These are phyloP conservation scores for Prietella phreatophila DNA, from an alignment of 2,113 vertebrate species.

Conservation along the genomic window DNA sequence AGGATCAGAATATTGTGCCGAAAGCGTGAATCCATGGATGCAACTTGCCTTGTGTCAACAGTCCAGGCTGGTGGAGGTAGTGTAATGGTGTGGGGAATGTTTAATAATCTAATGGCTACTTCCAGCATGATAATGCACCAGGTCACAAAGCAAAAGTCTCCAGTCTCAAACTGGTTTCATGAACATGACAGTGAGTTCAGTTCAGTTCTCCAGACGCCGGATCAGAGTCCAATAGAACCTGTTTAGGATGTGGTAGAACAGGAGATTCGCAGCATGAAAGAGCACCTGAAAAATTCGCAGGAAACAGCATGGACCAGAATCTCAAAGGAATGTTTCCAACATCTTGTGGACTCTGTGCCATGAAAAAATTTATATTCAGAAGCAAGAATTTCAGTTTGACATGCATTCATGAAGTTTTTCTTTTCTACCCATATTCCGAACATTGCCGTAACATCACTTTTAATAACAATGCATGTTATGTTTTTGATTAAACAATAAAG, in stretches of 20 bases:
- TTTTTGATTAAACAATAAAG: neutral
- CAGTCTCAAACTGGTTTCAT: neutral
- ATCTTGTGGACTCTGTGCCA: neutral
- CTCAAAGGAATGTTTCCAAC: neutral
- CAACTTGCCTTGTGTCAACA: no score
- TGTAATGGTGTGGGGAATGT: no score
- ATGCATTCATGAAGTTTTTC: neutral
- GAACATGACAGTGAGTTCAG: neutral
- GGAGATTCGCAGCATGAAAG: neutral
- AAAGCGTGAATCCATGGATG: no score
- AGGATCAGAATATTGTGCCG: no score
- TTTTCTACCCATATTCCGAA: neutral
- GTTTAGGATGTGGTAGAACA: neutral
- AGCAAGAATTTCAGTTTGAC: neutral
- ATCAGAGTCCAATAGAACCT: neutral
- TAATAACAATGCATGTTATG: neutral
- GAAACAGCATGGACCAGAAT: neutral
- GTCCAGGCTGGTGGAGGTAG: no score
- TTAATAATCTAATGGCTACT: neutral
- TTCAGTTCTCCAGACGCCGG: neutral
- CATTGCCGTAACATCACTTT: neutral
- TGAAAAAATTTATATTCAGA: neutral
- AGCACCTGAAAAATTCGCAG: neutral
- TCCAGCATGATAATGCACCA: neutral
- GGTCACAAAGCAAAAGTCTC: neutral